phyloP scores from a whole-genome alignment of 2,797 vertebrate genomes.

The Falco novaeseelandiae region DNA sequence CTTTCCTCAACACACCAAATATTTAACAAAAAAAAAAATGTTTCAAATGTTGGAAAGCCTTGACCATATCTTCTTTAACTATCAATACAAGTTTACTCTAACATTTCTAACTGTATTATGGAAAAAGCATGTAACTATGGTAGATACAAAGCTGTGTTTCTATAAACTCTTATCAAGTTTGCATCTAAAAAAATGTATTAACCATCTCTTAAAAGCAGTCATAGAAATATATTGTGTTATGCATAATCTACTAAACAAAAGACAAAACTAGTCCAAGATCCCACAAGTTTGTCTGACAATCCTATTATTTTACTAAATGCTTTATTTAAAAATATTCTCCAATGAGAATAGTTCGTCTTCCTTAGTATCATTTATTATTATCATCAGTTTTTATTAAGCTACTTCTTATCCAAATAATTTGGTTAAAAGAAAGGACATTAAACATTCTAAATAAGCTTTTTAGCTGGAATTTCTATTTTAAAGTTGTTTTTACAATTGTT shows the following conservation, averaged over 20 bases:
- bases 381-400: background rate
- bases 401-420: background rate
- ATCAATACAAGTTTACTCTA: background rate
- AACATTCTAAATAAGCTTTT: background rate
- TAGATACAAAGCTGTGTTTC: background rate
- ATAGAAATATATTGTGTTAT: background rate
- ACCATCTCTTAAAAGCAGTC: background rate
- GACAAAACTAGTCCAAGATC: background rate
- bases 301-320: background rate
- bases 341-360: background rate
- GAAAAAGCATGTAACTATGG: background rate
- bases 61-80: background rate
- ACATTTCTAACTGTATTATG: background rate
- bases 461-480: background rate
- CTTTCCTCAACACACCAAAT: background rate
- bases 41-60: background rate
- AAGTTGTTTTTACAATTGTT: background rate
- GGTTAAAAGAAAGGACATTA: background rate
- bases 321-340: background rate
- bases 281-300: background rate
- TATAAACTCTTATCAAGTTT: background rate
- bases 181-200: background rate
- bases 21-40: background rate
- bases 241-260: background rate
- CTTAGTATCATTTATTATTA: background rate